Base-by-base conservation (phyloP, 2,888 invertebrate species). In the Macaria liturata region DNA sequence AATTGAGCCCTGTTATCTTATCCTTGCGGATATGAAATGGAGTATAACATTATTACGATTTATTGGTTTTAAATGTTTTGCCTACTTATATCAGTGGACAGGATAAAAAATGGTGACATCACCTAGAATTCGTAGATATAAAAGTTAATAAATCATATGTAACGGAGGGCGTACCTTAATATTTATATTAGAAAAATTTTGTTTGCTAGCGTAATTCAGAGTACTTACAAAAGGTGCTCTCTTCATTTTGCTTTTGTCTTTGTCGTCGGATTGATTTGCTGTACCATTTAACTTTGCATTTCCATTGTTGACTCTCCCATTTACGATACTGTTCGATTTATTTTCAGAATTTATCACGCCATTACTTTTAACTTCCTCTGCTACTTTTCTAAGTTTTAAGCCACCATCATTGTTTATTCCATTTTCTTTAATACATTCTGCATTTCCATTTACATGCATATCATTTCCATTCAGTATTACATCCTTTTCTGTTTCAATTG, bases 221-320 rank as follows among this genome's bases (percentile, higher is more conserved):
- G 6, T 51, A 51, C 51, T 51, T 51, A 51, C 51, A n/a, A 51
- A 45, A 31, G 44, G 51, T 3, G 45, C 45, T 45, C n/a, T 37
- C 6, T 51, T 45, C 9, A n/a, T 37, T 3, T 7, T 3, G 3
- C 37, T 37, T 37, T 39, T 43, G 20, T 44, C 32, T 42, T 49
- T 34, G 7, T 20, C 34, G 32, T 49, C 42, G 3, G 32, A 8
- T 4, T 9, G 5, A 7, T 37, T 37, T 37, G 4, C 20, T 34
- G 43, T 8, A 20, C 8, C 50, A 7, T 50, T 44, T 44, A 45
- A 31, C 37, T 51, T 37, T n/a, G 3, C 30, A 6, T 37, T 30
- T 30, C 20, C 44, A 30, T 37, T 37, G 3, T 8, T 5, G 8
- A n/a, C 42, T 8, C n/a, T 5, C 4, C 43, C 50, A 9, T 43